Evolutionary conservation across 2,888 invertebrate species (phyloP), one percentile per base, ranked within the genome.

Genomic region (Monopis laevigella): DNA sequence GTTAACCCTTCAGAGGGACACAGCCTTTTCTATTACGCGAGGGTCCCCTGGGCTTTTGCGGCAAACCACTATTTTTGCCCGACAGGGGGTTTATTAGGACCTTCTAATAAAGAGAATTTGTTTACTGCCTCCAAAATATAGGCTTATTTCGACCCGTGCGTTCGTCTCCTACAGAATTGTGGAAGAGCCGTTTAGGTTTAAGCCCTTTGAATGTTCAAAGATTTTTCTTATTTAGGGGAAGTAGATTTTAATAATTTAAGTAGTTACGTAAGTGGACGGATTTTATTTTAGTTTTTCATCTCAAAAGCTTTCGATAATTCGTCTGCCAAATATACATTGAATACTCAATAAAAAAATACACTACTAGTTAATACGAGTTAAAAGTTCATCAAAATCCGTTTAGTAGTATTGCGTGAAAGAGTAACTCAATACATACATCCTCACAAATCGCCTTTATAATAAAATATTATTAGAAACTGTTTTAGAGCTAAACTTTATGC

Each of bases 61-160:
- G 67, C 47, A 50, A 56, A 59, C 68, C 68, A 66, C 66, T 65
- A 65, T 67, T 68, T 66, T 68, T 67, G 64, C 54, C 51, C 48
- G 49, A 48, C 49, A 50, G 49, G 51, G 56, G 59, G 60, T 69
- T 67, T 67, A 67, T 65, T 66, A 67, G 58, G 55, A 18, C 47
- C 50, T 48, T 52, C 58, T 61, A 66, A 65, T 68, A 67, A 66
- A 67, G 58, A 53, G 54, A 64, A 66, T 68, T 63, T 67, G 67
- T 66, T 59, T 52, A 46, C 50, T 40, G 47, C 44, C 19, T 36
- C 21, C 36, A 21, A 36, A 36, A 36, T 36, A 21, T 36, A 21
- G 36, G 36, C 36, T 36, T 36, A 36, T 36, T 36, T 36, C 21
- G 36, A 21, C 21, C 12, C 6, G 24, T n/a, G n/a, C n/a, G n/a